Conservation (phyloP, 2,888 invertebrate species). For the Phyllotreta cruciferae region DNA sequence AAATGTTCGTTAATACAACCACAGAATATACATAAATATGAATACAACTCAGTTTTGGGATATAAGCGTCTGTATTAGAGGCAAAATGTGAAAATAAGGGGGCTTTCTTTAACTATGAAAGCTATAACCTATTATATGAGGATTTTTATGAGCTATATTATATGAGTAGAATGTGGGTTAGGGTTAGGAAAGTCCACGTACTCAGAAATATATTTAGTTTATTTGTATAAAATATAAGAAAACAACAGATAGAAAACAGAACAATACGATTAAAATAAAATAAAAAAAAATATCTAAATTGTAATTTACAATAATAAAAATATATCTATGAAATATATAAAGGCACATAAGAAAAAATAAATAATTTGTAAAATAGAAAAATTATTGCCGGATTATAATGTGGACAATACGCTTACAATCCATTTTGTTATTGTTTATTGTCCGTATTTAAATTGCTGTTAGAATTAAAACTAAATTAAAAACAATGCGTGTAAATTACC, state of each 20-base stretch:
- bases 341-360: conserved; percentile 41
- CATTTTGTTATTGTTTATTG: not conserved
- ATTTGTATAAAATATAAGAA: conserved; percentile 39
- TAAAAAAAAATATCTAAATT: conserved; percentile 29
- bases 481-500: conserved; percentile 7
- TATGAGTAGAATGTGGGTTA: too few species aligned
- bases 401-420: too few species aligned
- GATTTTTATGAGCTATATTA: too few species aligned
- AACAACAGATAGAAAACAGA: conserved; percentile 37
- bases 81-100: too few species aligned
- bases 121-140: too few species aligned
- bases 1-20: too few species aligned
- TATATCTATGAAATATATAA: conserved; percentile 38
- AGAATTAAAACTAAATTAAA: not conserved
- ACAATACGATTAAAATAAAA: conserved; percentile 36
- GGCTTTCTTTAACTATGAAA: too few species aligned
- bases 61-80: too few species aligned
- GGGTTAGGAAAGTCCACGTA: too few species aligned
- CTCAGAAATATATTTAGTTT: conserved; percentile 33
- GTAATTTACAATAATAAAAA: conserved; percentile 36
- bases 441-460: not conserved
- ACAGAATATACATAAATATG: not conserved
- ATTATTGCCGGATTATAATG: not conserved
- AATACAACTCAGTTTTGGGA: too few species aligned
- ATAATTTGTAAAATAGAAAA: conserved; percentile 33